Conservation (phyloP, 1,140 invertebrate species). For the Drosophila orena region DNA sequence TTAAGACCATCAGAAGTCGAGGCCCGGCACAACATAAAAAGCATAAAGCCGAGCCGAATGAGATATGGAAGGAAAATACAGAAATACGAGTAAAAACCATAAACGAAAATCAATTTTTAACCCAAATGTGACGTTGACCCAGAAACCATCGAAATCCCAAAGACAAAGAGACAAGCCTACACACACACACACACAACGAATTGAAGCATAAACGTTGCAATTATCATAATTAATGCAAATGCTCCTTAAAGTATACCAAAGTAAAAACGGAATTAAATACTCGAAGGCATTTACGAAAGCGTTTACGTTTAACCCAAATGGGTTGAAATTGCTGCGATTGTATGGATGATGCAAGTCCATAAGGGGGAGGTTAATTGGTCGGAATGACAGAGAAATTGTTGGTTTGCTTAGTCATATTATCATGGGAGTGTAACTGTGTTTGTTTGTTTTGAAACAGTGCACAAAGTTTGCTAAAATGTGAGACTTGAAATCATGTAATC, state of each 20-base stretch:
- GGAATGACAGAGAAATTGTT: conserved; percentile 5
- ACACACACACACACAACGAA: conserved; percentile 12
- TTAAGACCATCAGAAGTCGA: conserved; percentile 13
- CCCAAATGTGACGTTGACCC: conserved; percentile 61
- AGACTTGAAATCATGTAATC: too few species aligned
- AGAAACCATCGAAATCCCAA: conserved; percentile 32
- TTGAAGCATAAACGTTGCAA: conserved; percentile 59
- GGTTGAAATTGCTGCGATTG: conserved; percentile 12
- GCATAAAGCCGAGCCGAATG: conserved; percentile 24
- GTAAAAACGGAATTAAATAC: conserved; percentile 51
- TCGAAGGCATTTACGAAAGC: conserved; percentile 32
- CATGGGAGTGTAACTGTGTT: not conserved
- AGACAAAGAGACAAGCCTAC: conserved; percentile 39
- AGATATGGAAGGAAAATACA: conserved; percentile 10
- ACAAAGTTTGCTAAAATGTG: not conserved
- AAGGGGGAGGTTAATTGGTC: conserved; percentile 18
- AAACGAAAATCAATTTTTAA: conserved; percentile 66
- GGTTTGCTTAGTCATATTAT: conserved; percentile 6
- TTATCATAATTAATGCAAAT: conserved; percentile 67
- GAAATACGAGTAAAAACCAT: conserved; percentile 24
- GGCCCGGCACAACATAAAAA: conserved; percentile 48
- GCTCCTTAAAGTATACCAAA: conserved; percentile 50
- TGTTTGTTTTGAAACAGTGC: not conserved
- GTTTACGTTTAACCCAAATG: conserved; percentile 35
- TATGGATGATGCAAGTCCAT: conserved; percentile 20